phyloP scores from a whole-genome alignment of 2,113 vertebrate species.

The Trematocara macrostoma region DNA sequence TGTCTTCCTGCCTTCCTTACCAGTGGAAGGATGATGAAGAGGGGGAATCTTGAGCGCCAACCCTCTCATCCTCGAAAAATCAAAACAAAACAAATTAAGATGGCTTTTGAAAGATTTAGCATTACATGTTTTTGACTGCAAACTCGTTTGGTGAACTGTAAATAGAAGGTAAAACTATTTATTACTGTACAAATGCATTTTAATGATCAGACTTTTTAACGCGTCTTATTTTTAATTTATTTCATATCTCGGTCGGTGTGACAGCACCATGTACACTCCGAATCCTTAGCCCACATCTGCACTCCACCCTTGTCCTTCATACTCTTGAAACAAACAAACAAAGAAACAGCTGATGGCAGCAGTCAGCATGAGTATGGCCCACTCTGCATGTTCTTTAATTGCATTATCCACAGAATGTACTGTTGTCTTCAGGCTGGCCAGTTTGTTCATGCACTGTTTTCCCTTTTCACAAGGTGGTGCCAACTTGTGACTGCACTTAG shows the following conservation, averaged over 20 bases:
- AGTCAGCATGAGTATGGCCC: neutral
- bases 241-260: constrained; percentile 1
- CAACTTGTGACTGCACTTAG: neutral
- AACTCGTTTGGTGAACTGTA: constrained; percentile 36
- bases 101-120: constrained; percentile 15
- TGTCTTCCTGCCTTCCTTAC: constrained; percentile 18
- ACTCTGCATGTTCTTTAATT: neutral
- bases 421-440: neutral
- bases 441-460: neutral
- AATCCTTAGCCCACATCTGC: neutral
- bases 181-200: constrained; percentile 55
- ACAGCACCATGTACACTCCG: neutral
- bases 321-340: neutral
- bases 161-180: constrained; percentile 60
- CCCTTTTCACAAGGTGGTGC: constrained; percentile 13
- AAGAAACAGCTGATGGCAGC: neutral
- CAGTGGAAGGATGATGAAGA: constrained; percentile 13
- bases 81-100: neutral
- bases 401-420: constrained; percentile 1
- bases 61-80: constrained; percentile 27
- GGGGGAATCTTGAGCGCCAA: constrained; percentile 32
- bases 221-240: constrained; percentile 48
- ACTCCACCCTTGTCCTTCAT: neutral
- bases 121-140: constrained; percentile 31
- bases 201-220: constrained; percentile 34